These are phyloP conservation scores for Brachystomella parvula DNA, from an alignment of 1,140 invertebrate species.

Conservation along the genomic window DNA sequence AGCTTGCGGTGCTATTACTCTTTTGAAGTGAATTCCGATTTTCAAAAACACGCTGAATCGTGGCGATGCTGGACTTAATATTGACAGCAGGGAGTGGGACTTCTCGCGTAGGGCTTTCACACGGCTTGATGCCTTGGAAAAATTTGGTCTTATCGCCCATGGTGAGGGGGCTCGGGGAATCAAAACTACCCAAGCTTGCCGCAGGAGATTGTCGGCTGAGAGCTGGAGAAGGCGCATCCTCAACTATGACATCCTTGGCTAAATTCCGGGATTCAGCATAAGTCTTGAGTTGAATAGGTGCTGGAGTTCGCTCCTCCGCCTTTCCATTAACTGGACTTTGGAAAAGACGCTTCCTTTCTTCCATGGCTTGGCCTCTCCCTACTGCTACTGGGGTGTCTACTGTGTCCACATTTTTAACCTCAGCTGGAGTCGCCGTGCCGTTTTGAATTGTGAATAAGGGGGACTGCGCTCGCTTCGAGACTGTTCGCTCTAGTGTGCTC, in stretches of 20 bases:
- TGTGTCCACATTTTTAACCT: not conserved
- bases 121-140: constrained; percentile 34
- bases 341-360: constrained; percentile 3
- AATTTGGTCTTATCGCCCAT: constrained; percentile 29
- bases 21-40: constrained; percentile 12
- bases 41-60: constrained; percentile 36
- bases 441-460: not conserved
- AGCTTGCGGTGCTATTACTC: not conserved
- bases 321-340: too few species aligned
- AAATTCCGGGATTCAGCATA: not conserved
- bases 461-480: not conserved
- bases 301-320: not conserved
- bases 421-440: not conserved
- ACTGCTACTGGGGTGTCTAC: not conserved
- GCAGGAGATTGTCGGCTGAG: not conserved
- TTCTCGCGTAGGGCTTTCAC: constrained; percentile 30
- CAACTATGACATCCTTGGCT: not conserved
- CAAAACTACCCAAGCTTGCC: too few species aligned
- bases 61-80: constrained; percentile 35
- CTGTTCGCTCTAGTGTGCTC: constrained; percentile 10
- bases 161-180: too few species aligned
- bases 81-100: constrained; percentile 33
- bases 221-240: constrained; percentile 1
- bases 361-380: not conserved
- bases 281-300: too few species aligned